These are phyloP conservation scores for Chymomyza amoena DNA, from an alignment of 2,888 invertebrate species.

Conservation along the genomic window DNA sequence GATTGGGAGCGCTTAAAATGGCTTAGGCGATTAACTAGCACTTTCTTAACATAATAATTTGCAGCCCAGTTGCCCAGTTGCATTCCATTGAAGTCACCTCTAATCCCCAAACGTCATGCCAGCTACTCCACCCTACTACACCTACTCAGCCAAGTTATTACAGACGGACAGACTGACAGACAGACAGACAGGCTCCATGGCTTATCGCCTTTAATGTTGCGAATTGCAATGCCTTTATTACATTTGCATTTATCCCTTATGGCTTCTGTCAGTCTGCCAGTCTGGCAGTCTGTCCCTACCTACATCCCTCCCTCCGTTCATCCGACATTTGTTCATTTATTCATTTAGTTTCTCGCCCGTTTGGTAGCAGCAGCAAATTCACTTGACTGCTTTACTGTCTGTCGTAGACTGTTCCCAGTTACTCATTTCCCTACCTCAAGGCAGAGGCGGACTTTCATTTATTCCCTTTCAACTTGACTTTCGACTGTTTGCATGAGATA, in stretches of 20 bases:
- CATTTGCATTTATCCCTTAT: conserved; percentile 24
- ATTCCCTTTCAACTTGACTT: conserved; percentile 31
- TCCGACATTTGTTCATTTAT: background rate
- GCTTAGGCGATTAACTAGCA: conserved; percentile 30
- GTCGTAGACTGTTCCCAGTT: background rate
- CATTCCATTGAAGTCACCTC: background rate
- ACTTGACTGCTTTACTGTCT: conserved; percentile 5
- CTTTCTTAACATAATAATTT: conserved; percentile 28
- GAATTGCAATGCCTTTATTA: conserved; percentile 31
- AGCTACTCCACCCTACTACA: too few relatives aligned
- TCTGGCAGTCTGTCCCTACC: background rate
- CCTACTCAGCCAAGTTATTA: background rate
- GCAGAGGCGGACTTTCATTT: conserved; percentile 16
- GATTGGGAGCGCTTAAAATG: conserved; percentile 25
- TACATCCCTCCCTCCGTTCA: background rate
- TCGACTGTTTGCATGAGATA: conserved; percentile 38
- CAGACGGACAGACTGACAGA: background rate
- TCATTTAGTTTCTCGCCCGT: background rate
- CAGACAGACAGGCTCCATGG: background rate
- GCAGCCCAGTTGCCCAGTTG: conserved; percentile 1
- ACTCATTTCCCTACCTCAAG: background rate
- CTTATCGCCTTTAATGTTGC: conserved; percentile 26
- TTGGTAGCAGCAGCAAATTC: conserved; percentile 11
- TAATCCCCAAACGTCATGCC: background rate
- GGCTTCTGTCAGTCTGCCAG: background rate